Base-by-base conservation (phyloP, 2,888 invertebrate species). In the Neoascia interrupta region DNA sequence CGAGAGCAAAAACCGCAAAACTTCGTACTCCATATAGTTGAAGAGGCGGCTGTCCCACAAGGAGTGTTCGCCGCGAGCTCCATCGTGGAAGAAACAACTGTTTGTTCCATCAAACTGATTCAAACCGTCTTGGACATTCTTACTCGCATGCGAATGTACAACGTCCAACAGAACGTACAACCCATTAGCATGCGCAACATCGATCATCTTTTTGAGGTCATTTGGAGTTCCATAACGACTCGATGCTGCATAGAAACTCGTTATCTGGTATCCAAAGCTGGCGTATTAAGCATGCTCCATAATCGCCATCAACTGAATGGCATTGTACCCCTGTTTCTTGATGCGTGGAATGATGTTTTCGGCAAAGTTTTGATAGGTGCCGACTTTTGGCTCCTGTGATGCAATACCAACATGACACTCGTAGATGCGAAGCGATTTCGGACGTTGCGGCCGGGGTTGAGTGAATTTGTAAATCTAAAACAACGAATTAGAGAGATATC, bases 281-380 rank as follows among this genome's bases (percentile, higher is more conserved):
- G 98, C 99, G 87, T 99, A 99, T 89, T 99, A 99, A 0, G 98
- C 99, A 88, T 99, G 99, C 86, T 99, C 99, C 99, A 99, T 99
- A 19, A 99, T 92, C 0, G 99, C 99, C 99, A 99, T 99, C 60
- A 99, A 89, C 89, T 99, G 99, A 83, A 99, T 97, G 10, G 96
- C 91, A 89, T 99, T 99, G 89, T 99, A 99, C 11, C 98, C 99
- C 90, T 98, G 95, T 81, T 93, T 93, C 79, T 94, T 94, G 83
- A 99, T 98, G 81, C 98, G 92, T 1, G 97, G 97, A 82, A 99
- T 91, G 43, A 97, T 92, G 85, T 97, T 94, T 79, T 95, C 92
- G 10, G 94, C 94, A 88, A 99, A 99, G 86, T 99, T 95, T 81
- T 93, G 92, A 89, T 99, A 99, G 3, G 93, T 92, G 8, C 97